phyloP scores from a whole-genome alignment of 2,797 vertebrate genomes.

The Argya squamiceps region DNA sequence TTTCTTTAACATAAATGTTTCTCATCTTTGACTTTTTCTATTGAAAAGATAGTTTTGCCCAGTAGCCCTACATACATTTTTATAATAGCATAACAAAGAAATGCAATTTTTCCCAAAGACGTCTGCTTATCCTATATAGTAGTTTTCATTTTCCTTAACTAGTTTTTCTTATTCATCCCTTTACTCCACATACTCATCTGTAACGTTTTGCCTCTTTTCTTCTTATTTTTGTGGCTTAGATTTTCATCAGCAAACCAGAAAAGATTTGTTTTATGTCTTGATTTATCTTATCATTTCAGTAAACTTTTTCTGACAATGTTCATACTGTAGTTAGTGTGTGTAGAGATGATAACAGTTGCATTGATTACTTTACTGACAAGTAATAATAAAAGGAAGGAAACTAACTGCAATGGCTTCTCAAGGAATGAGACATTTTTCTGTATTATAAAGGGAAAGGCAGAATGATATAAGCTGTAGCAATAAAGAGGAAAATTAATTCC shows the following conservation, averaged over 20 bases:
- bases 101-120: not conserved
- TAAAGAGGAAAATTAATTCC: constrained; percentile 63
- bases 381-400: constrained; percentile 1
- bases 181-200: not conserved
- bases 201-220: not conserved
- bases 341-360: not conserved
- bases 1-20: not conserved
- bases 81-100: not conserved
- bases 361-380: constrained; percentile 39
- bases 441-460: not conserved
- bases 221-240: not conserved
- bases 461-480: constrained; percentile 38
- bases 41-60: not conserved
- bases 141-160: not conserved
- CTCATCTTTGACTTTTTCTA: not conserved
- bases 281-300: constrained; percentile 35
- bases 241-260: constrained; percentile 3
- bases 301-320: not conserved
- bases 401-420: constrained; percentile 6
- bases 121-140: not conserved
- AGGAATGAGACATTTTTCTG: not conserved
- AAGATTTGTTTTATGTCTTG: not conserved
- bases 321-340: not conserved
- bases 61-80: not conserved
- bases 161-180: not conserved